These are phyloP conservation scores for Nomada hirtipes DNA, from an alignment of 2,888 invertebrate genomes.

Conservation along the genomic window DNA sequence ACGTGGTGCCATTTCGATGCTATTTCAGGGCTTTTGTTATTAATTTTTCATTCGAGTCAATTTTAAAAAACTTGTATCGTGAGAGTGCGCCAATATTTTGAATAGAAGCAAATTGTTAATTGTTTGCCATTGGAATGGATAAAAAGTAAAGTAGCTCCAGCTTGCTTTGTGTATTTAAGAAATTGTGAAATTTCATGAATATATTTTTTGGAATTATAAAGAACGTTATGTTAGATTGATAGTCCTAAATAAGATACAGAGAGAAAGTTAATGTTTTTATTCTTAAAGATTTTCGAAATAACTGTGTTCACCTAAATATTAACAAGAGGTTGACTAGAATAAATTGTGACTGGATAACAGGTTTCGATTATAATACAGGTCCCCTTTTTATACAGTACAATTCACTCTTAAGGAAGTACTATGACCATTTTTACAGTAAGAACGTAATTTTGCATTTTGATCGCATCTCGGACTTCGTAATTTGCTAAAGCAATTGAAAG, in stretches of 20 bases:
- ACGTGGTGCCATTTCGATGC: neutral
- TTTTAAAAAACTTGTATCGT: neutral
- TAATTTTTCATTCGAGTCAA: neutral
- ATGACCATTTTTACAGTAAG: too few relatives aligned
- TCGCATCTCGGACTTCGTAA: neutral
- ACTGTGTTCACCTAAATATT: constrained; percentile 20
- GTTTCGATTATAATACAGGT: neutral
- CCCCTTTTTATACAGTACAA: neutral
- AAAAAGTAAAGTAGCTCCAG: neutral
- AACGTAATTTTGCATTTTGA: neutral
- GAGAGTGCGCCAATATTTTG: neutral
- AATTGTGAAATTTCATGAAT: neutral
- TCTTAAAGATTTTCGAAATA: constrained; percentile 13
- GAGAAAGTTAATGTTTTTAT: constrained; percentile 28
- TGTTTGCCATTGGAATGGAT: neutral
- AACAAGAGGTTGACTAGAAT: neutral
- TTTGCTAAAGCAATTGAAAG: neutral
- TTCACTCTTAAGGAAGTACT: constrained; percentile 28
- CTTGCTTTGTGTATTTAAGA: neutral
- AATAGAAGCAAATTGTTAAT: neutral
- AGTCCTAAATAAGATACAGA: neutral
- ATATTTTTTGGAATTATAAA: neutral
- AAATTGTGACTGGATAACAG: neutral
- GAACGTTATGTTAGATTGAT: neutral
- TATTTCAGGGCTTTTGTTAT: constrained; percentile 1